These are phyloP conservation scores for Lepus townsendii DNA, from an alignment of 2,797 vertebrate species.

Conservation along the genomic window DNA sequence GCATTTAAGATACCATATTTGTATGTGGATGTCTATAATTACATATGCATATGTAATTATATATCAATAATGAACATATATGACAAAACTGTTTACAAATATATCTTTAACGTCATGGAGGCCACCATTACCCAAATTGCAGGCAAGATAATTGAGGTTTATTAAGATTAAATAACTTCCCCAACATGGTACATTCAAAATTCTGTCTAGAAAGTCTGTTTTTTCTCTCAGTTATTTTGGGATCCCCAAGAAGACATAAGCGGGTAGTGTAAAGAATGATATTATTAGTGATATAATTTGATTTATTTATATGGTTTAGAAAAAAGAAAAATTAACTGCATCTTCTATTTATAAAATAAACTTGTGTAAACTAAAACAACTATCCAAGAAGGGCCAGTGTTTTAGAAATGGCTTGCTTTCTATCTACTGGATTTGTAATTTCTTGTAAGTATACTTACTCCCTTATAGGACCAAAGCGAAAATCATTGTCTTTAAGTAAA, in stretches of 20 bases:
- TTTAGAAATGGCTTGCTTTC: not conserved
- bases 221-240: not conserved
- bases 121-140: not conserved
- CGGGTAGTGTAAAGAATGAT: not conserved
- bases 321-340: constrained; percentile 7
- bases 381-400: not conserved
- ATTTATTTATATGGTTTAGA: constrained; percentile 29
- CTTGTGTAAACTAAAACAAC: not conserved
- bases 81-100: constrained; percentile 16
- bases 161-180: constrained; percentile 26
- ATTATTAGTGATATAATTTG: not conserved
- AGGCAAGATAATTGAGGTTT: not conserved
- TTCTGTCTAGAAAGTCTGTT: not conserved
- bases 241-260: constrained; percentile 12
- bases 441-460: not conserved
- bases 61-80: not conserved
- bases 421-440: not conserved
- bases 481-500: constrained; percentile 22
- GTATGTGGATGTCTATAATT: not conserved
- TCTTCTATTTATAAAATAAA: constrained; percentile 48
- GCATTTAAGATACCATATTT: not conserved
- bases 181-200: not conserved
- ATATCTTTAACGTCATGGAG: not conserved
- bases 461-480: not conserved
- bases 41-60: not conserved